Percentiles rank a stretch among this genome's conserved stretches.
phyloP scores from a whole-genome alignment of 2,797 vertebrate genomes.

The Rhinella marina region DNA sequence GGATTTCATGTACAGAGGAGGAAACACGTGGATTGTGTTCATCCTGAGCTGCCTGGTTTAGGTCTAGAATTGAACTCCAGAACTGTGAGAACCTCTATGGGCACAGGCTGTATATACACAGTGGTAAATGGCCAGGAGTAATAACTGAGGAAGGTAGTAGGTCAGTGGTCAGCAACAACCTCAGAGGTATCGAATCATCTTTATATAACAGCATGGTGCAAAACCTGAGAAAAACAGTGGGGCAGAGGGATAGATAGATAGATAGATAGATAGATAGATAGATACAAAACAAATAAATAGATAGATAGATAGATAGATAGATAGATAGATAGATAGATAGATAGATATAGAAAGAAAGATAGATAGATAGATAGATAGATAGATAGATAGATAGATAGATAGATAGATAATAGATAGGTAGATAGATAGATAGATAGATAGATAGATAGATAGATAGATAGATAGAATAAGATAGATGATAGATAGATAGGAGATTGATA shows the following conservation, averaged over 20 bases:
- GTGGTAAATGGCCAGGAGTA: no score
- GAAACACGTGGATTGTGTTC: background rate
- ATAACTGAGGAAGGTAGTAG: no score
- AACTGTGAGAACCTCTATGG: no score
- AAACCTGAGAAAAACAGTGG: no score
- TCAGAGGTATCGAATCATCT: no score
- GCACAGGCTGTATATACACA: no score
- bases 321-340: conserved; percentile 1
- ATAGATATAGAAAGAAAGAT: background rate
- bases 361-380: background rate
- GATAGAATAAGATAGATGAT: background rate
- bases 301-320: no score
- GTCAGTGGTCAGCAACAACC: no score
- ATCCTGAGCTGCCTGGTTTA: no score
- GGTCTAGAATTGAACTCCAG: no score
- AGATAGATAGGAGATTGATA: background rate
- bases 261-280: background rate
- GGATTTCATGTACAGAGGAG: background rate
- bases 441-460: background rate
- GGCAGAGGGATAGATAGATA: no score
- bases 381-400: background rate
- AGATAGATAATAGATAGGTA: conserved; percentile 10
- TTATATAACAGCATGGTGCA: no score
- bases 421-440: background rate
- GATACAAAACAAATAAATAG: background rate